Percentiles rank a stretch among this genome's conserved stretches.
phyloP scores from a whole-genome alignment of 2,113 vertebrate species.

The Corydoras sp. region DNA sequence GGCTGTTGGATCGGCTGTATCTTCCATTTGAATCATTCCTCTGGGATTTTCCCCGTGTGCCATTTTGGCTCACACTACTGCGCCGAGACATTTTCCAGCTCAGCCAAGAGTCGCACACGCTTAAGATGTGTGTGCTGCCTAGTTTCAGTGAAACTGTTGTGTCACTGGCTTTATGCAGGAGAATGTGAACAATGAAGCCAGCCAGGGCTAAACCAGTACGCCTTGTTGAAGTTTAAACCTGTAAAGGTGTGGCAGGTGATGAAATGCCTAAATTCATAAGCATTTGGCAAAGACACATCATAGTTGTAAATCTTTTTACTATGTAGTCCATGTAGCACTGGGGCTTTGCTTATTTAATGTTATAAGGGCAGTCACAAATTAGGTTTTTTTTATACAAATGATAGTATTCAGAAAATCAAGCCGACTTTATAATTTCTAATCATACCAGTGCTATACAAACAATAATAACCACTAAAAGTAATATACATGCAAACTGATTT shows the following conservation, averaged over 20 bases:
- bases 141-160: constrained; percentile 59
- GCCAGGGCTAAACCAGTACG: constrained; percentile 60
- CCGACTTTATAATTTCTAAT: too few species aligned
- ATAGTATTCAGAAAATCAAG: too few species aligned
- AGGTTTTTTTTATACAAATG: too few species aligned
- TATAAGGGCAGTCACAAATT: too few species aligned
- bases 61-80: constrained; percentile 58
- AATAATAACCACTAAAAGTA: too few species aligned
- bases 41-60: constrained; percentile 67
- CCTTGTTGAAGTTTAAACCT: constrained; percentile 46
- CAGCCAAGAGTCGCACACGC: background rate
- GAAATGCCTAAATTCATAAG: too few species aligned
- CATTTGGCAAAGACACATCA: too few species aligned
- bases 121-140: background rate
- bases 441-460: too few species aligned
- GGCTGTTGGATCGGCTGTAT: constrained; percentile 50
- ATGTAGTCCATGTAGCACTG: too few species aligned
- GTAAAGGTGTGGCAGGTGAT: constrained; percentile 39
- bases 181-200: constrained; percentile 59
- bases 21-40: constrained; percentile 55
- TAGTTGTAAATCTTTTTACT: too few species aligned
- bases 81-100: constrained; percentile 54
- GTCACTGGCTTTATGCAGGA: constrained; percentile 45
- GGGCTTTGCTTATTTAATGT: too few species aligned
- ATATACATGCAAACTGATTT: too few species aligned